Percentiles rank a stretch among this genome's conserved stretches.
Conservation (phyloP, 2,113 vertebrate genomes). For the Apaloderma vittatum region DNA sequence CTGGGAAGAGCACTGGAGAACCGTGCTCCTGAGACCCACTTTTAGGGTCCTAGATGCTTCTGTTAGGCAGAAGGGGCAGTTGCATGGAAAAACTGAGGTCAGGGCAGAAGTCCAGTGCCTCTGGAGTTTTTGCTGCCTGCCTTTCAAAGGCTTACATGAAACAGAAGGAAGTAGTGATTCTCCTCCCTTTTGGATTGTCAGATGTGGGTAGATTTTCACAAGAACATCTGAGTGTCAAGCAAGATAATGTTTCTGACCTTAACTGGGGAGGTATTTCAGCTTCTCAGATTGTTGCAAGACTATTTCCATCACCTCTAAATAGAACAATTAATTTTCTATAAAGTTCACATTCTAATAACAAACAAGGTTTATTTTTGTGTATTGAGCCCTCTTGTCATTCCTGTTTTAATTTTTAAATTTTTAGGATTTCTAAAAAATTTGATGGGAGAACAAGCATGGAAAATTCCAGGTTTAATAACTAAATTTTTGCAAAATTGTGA, state of each 20-base stretch:
- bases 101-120: background rate
- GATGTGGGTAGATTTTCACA: background rate
- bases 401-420: background rate
- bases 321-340: background rate
- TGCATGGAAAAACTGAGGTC: background rate
- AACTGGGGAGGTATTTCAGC: background rate
- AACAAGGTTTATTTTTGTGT: background rate
- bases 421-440: background rate
- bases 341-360: background rate
- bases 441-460: background rate
- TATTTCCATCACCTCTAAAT: background rate
- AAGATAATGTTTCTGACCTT: background rate
- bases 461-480: background rate
- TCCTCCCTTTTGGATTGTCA: background rate
- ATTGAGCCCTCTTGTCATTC: fast-evolving
- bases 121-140: background rate
- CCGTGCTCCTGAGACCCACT: fast-evolving
- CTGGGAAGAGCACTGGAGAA: background rate
- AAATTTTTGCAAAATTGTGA: background rate
- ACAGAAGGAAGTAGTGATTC: background rate
- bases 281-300: background rate
- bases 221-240: background rate
- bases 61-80: background rate
- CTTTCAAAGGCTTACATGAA: background rate
- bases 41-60: background rate